Conservation (phyloP, 2,888 invertebrate species). For the Thumatha senex region DNA sequence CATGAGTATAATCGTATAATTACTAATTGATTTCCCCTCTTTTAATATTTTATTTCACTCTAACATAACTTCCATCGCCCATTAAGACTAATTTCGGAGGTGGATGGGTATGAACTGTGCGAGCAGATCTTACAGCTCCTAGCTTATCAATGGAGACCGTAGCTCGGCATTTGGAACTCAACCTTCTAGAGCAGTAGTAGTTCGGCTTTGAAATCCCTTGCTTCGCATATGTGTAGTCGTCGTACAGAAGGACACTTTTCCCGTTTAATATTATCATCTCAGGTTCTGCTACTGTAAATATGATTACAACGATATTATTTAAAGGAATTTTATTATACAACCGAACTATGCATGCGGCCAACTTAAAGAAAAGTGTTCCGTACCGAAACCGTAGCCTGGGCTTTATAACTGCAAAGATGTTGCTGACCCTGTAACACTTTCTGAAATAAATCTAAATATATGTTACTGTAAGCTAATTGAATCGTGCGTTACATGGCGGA, state of each 20-base stretch:
- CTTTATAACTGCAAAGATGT: too few relatives aligned
- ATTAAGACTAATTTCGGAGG: conserved; percentile 6
- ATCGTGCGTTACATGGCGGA: too few relatives aligned
- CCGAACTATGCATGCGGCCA: too few relatives aligned
- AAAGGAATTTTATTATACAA: too few relatives aligned
- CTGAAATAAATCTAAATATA: neutral
- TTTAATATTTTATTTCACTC: neutral
- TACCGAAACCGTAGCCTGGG: too few relatives aligned
- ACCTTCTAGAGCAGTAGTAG: conserved; percentile 25
- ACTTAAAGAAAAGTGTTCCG: too few relatives aligned
- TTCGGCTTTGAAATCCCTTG: conserved; percentile 14
- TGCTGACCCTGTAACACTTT: neutral
- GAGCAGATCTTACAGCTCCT: conserved; percentile 16
- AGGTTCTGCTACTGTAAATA: conserved; percentile 18
- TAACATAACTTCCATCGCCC: neutral
- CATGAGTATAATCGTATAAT: too few relatives aligned
- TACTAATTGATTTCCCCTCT: too few relatives aligned
- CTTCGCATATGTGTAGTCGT: conserved; percentile 26
- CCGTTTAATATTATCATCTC: conserved; percentile 18
- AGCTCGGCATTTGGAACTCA: conserved; percentile 19
- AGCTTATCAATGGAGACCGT: conserved; percentile 21
- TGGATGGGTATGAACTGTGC: conserved; percentile 43
- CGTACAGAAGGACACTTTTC: conserved; percentile 17
- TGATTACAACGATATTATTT: neutral
- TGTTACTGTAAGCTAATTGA: too few relatives aligned